A percentile compares a stretch with the other conserved stretches of the same genome.
Conservation (phyloP, 2,113 vertebrate genomes). For the Macaca fascicularis region T2T-MFA8v1.1 NC_088376.1:129588001-129588500, state of each 20-base stretch:
- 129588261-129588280: not conserved
- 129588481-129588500: not conserved
- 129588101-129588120: not conserved
- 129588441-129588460: not conserved
- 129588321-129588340: not conserved
- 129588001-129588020: not conserved
- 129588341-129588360: not conserved
- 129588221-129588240: not conserved
- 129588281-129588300: not conserved
- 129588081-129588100: not conserved
- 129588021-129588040: not conserved
- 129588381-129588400: not conserved
- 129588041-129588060: not conserved
- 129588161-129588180: not conserved
- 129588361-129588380: not conserved
- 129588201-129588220: not conserved
- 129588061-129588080: not conserved
- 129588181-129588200: not conserved
- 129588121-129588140: not conserved
- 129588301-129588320: not conserved
- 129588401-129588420: not conserved
- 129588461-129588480: not conserved
- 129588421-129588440: conserved; percentile 31
- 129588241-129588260: not conserved
- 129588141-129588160: not conserved